These are phyloP conservation scores for Elegia similella DNA, from an alignment of 2,888 invertebrate species.

Conservation along the genomic window DNA sequence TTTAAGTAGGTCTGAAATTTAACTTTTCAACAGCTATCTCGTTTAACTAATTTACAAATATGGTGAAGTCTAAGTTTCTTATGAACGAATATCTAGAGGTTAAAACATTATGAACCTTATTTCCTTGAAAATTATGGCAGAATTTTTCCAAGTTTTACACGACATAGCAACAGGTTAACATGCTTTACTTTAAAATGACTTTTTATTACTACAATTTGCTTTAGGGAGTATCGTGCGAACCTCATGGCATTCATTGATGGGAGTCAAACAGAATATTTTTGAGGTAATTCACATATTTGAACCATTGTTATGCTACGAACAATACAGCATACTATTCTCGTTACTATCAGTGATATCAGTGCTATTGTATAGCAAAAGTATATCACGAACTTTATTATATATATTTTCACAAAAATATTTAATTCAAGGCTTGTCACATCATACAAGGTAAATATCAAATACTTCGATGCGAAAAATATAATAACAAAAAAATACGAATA, in stretches of 20 bases:
- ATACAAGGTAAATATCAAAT: too few species aligned
- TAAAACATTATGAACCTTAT: neutral
- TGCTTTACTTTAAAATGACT: conserved; percentile 6
- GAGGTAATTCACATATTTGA: conserved; percentile 57
- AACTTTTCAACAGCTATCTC: too few species aligned
- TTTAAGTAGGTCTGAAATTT: too few species aligned
- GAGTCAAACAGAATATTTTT: conserved; percentile 31
- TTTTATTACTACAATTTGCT: neutral
- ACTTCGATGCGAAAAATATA: too few species aligned
- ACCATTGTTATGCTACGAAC: conserved; percentile 42
- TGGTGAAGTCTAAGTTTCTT: neutral
- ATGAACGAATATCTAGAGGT: neutral
- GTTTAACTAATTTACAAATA: neutral
- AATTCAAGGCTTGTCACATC: neutral
- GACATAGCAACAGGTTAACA: conserved; percentile 8
- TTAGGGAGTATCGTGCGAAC: conserved; percentile 7
- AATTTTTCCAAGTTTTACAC: neutral
- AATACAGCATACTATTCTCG: conserved; percentile 35
- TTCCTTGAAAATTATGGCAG: neutral
- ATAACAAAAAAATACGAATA: too few species aligned
- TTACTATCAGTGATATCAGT: conserved; percentile 19
- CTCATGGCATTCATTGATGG: conserved; percentile 5
- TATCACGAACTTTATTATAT: conserved; percentile 20
- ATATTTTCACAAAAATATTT: conserved; percentile 9
- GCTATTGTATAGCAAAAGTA: conserved; percentile 19